Evolutionary conservation across 2,113 vertebrate species (phyloP).

Genomic region (Cyrtonyx montezumae): DNA sequence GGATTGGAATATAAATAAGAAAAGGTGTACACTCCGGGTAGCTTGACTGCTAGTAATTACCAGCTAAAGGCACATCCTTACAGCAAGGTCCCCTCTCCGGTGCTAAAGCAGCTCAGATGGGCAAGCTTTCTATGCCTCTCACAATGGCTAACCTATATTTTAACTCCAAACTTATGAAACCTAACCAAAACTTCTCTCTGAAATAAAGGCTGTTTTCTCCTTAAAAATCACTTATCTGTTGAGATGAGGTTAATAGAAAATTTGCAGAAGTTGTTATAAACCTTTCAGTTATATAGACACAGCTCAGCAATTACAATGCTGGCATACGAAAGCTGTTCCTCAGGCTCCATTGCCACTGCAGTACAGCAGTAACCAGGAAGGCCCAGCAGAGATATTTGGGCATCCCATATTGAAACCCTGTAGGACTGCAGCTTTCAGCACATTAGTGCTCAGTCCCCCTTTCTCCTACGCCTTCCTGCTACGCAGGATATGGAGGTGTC

Average conservation of each 20-base stretch:
- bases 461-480: background rate
- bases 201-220: background rate
- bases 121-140: background rate
- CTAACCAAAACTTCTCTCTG: background rate
- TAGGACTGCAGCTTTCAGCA: background rate
- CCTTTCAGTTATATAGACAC: background rate
- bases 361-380: background rate
- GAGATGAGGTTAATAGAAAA: background rate
- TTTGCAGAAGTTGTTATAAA: background rate
- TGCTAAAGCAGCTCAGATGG: background rate
- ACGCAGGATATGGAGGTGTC: background rate
- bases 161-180: background rate
- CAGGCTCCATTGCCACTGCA: background rate
- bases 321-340: too few species aligned
- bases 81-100: background rate
- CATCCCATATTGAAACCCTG: background rate
- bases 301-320: background rate
- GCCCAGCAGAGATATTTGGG: background rate
- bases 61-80: conserved; percentile 19
- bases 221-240: background rate
- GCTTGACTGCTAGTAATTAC: conserved; percentile 29
- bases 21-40: conserved; percentile 66
- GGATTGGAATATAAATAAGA: conserved; percentile 79
- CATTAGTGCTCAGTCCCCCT: background rate
- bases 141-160: background rate